These are phyloP conservation scores for Sebastes vulpes DNA, from an alignment of 2,797 vertebrate genomes.

Conservation along the genomic window DNA sequence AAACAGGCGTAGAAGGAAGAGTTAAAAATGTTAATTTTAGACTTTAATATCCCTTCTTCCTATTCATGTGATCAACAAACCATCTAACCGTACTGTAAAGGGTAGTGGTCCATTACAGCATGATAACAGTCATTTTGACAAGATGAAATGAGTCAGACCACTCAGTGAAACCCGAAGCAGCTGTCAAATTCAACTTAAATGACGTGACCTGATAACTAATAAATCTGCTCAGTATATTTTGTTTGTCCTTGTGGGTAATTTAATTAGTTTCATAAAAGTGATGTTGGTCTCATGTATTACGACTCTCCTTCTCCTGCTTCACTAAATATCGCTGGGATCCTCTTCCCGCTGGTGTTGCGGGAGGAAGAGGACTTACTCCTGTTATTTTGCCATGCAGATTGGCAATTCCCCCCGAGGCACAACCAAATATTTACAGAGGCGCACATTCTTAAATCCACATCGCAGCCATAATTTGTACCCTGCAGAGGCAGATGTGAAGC, in stretches of 20 bases:
- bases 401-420: not conserved
- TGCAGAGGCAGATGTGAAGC: conserved; percentile 57
- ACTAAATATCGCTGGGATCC: conserved; percentile 61
- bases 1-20: conserved; percentile 16
- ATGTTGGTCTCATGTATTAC: conserved; percentile 39
- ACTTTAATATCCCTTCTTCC: conserved; percentile 65
- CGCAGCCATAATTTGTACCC: conserved; percentile 47
- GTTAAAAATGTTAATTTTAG: conserved; percentile 66
- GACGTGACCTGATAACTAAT: conserved; percentile 35
- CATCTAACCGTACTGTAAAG: conserved; percentile 33
- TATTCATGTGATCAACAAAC: conserved; percentile 58
- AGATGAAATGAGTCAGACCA: conserved; percentile 50
- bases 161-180: conserved; percentile 57
- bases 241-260: conserved; percentile 64
- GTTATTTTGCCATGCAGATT: conserved; percentile 2
- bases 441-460: conserved; percentile 54
- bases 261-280: conserved; percentile 28
- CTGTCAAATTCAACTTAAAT: conserved; percentile 58
- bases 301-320: conserved; percentile 51
- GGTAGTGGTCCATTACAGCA: conserved; percentile 54
- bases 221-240: conserved; percentile 32
- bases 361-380: conserved; percentile 48
- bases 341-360: conserved; percentile 35
- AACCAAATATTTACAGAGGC: conserved; percentile 61
- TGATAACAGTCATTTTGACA: conserved; percentile 53